Evolutionary conservation across 1,140 invertebrate genomes (phyloP).

Genomic region (Dufourea novaeangliae): DNA sequence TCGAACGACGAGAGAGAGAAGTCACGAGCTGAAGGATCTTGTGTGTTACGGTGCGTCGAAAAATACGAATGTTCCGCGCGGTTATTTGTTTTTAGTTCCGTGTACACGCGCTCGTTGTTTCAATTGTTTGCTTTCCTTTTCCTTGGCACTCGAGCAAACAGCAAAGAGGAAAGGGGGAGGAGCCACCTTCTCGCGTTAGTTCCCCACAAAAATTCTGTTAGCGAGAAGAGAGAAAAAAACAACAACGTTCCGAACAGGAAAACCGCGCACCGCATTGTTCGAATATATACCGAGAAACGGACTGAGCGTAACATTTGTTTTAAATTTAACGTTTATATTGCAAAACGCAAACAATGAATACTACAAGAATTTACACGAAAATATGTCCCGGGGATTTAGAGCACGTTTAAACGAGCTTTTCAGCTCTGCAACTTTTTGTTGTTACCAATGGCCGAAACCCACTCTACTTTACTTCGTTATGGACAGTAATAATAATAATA

Average conservation of each 20-base stretch:
- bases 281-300: neutral
- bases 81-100: constrained; percentile 8
- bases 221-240: neutral
- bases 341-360: neutral
- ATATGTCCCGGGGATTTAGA: too few species aligned
- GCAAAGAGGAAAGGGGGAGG: too few species aligned
- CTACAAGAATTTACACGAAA: too few species aligned
- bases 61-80: neutral
- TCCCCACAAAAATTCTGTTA: neutral
- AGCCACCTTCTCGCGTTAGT: too few species aligned
- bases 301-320: neutral
- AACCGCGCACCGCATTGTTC: neutral
- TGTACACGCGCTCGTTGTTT: neutral
- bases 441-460: too few species aligned
- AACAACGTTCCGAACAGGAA: neutral
- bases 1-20: neutral
- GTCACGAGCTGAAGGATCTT: neutral
- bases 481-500: too few species aligned
- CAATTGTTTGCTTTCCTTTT: constrained; percentile 17
- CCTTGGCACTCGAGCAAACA: too few species aligned
- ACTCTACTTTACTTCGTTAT: too few species aligned
- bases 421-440: too few species aligned
- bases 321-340: neutral
- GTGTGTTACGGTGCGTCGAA: neutral
- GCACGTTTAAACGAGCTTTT: too few species aligned